Percentiles rank a stretch among this genome's conserved stretches.
phyloP scores from a whole-genome alignment of 1,140 invertebrate species.

The Drosophila oshimai region DNA sequence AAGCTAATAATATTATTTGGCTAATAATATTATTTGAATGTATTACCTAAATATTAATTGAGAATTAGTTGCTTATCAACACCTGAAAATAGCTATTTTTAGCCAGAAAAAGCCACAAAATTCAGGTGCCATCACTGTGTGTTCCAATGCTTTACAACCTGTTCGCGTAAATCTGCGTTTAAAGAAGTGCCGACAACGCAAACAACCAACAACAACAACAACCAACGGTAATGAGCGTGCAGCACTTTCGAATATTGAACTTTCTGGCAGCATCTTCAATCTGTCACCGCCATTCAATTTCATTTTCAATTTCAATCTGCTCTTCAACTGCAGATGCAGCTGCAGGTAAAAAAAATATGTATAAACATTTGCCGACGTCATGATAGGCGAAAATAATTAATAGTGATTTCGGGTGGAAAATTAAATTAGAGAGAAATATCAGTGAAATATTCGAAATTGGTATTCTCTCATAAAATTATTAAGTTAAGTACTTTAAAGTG shows the following conservation, averaged over 20 bases:
- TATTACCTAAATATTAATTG: not conserved
- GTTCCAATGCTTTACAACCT: constrained; percentile 54
- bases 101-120: not conserved
- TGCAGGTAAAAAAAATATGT: not conserved
- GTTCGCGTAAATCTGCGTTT: constrained; percentile 69
- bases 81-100: not conserved
- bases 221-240: constrained; percentile 67
- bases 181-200: constrained; percentile 72
- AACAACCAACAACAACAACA: too few species aligned
- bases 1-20: too few species aligned
- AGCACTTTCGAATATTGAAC: constrained; percentile 64
- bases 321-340: constrained; percentile 5
- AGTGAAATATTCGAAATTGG: too few species aligned
- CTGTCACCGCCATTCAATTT: constrained; percentile 9
- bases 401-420: constrained; percentile 13
- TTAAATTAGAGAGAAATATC: not conserved
- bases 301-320: constrained; percentile 17
- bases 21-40: too few species aligned
- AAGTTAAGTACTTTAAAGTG: too few species aligned
- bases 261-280: constrained; percentile 28
- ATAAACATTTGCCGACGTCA: constrained; percentile 44
- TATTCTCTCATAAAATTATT: too few species aligned
- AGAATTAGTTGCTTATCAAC: not conserved
- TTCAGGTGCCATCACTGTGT: not conserved
- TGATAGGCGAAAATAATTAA: constrained; percentile 22